Conservation (phyloP, 2,113 vertebrate genomes). For the Archocentrus centrarchus region DNA sequence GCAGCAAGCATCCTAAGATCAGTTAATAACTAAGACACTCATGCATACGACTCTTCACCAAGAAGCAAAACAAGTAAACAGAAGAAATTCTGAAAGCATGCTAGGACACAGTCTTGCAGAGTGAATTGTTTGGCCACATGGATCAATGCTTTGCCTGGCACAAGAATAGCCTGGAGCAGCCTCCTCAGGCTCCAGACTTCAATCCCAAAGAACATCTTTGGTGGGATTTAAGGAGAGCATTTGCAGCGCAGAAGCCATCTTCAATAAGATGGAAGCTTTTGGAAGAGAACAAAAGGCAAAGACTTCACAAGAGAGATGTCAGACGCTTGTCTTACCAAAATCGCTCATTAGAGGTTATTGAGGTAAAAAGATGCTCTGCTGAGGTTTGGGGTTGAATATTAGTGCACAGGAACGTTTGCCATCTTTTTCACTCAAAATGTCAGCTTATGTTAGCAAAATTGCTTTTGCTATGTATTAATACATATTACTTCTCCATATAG, state of each 20-base stretch:
- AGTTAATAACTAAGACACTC: background rate
- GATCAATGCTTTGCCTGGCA: background rate
- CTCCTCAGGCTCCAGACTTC: background rate
- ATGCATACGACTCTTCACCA: background rate
- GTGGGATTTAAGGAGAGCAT: slow-evolving; percentile 1
- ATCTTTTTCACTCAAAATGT: background rate
- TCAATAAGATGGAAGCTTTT: slow-evolving; percentile 7
- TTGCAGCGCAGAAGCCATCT: background rate
- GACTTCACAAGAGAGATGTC: background rate
- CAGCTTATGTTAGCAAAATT: background rate
- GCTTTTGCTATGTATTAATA: background rate
- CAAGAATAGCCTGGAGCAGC: background rate
- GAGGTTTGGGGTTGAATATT: background rate
- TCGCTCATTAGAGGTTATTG: background rate
- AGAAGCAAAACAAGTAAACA: background rate
- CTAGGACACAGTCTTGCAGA: background rate
- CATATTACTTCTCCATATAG: background rate
- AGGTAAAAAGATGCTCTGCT: background rate
- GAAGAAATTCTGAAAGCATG: background rate
- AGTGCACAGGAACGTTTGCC: background rate
- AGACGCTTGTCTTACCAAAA: background rate
- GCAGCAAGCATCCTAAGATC: background rate
- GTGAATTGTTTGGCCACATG: background rate
- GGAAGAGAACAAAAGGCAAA: slow-evolving; percentile 3
- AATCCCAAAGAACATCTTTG: background rate